Percentiles rank a stretch among this genome's conserved stretches.
Evolutionary conservation across 2,888 invertebrate genomes (phyloP).

Genomic region (Apoda limacodes): DNA sequence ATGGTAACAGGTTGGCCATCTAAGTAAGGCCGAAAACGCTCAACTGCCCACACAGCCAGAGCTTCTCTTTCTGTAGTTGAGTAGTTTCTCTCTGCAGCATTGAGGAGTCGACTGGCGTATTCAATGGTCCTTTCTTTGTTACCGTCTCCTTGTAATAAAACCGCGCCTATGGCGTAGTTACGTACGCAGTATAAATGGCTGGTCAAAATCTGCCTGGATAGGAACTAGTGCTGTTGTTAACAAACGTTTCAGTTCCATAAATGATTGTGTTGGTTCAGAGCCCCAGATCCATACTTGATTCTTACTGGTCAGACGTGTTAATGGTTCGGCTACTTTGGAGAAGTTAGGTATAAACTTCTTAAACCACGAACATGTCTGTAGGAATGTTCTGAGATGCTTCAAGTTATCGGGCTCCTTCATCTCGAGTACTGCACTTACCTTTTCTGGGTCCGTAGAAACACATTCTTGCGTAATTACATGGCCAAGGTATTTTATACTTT

Average conservation of each 20-base stretch:
- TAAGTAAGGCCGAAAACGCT: constrained; percentile 24
- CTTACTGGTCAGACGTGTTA: constrained; percentile 25
- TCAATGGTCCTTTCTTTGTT: constrained; percentile 20
- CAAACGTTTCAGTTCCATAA: constrained; percentile 14
- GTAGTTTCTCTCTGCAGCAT: constrained; percentile 33
- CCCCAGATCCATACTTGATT: constrained; percentile 23
- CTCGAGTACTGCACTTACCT: constrained; percentile 2
- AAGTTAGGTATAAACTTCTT: constrained; percentile 2
- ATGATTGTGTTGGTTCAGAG: constrained; percentile 12
- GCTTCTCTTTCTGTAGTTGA: constrained; percentile 41
- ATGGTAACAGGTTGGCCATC: constrained; percentile 33
- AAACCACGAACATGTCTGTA: constrained; percentile 9
- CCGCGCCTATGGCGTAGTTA: constrained; percentile 27
- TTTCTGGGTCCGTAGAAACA: neutral
- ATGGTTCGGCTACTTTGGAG: constrained; percentile 21
- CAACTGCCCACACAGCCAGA: constrained; percentile 21
- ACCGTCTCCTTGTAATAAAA: constrained; percentile 22
- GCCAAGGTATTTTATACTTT: constrained; percentile 3
- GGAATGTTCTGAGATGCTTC: constrained; percentile 1
- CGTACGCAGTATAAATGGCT: constrained; percentile 25
- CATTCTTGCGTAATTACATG: constrained; percentile 2
- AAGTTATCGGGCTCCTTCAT: neutral
- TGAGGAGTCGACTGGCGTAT: constrained; percentile 22
- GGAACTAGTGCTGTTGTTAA: constrained; percentile 22
- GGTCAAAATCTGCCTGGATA: constrained; percentile 19